These are phyloP conservation scores for Drosophila anceps DNA, from an alignment of 2,888 invertebrate species.

Conservation along the genomic window DNA sequence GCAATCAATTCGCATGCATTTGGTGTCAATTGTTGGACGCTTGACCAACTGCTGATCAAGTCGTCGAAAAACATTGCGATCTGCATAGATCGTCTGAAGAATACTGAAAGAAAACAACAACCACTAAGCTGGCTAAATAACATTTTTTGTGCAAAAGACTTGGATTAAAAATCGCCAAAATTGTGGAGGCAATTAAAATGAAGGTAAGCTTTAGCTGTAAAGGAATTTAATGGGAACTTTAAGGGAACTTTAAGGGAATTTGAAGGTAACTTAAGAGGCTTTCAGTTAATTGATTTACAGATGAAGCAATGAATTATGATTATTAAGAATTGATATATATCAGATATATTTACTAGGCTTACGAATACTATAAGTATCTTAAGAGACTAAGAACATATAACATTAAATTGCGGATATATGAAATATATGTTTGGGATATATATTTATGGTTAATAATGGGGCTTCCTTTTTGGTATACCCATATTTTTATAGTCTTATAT, in stretches of 20 bases:
- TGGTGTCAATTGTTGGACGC: slow-evolving; percentile 53
- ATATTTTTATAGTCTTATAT: no score
- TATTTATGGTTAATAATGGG: no score
- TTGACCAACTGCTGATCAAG: slow-evolving; percentile 62
- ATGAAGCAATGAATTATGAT: no score
- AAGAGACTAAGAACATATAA: no score
- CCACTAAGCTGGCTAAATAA: slow-evolving; percentile 57
- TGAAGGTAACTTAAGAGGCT: no score
- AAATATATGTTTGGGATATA: no score
- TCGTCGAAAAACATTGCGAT: slow-evolving; percentile 48
- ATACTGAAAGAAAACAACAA: slow-evolving; percentile 12
- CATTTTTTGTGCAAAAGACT: slow-evolving; percentile 67
- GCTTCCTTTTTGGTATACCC: no score
- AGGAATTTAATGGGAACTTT: background rate
- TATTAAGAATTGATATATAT: no score
- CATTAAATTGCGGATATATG: no score
- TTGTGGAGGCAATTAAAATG: slow-evolving; percentile 85
- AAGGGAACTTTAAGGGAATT: background rate
- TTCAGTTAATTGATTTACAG: no score
- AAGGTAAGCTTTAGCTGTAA: slow-evolving; percentile 70
- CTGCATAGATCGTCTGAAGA: slow-evolving; percentile 16
- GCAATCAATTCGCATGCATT: slow-evolving; percentile 51
- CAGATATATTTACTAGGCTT: no score
- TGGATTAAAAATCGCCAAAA: slow-evolving; percentile 84
- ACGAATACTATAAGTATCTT: no score